Percentiles rank a stretch among this genome's conserved stretches.
Evolutionary conservation across 2,888 invertebrate species (phyloP).

Genomic region (Oxyscelio sp.): DNA sequence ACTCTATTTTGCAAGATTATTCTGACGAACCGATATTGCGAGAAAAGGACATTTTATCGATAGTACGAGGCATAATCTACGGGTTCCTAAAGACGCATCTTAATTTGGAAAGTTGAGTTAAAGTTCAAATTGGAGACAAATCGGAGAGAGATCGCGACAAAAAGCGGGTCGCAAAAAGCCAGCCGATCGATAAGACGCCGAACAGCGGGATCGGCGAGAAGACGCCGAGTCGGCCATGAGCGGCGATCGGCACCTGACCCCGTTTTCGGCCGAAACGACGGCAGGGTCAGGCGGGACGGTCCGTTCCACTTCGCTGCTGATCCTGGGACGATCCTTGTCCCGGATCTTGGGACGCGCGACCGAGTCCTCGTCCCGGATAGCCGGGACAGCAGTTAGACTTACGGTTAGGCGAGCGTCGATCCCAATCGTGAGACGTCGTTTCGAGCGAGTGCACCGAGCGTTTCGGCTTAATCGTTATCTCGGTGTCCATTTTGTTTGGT

Average conservation of each 20-base stretch:
- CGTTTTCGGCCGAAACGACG: constrained; percentile 71
- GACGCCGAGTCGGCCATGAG: constrained; percentile 36
- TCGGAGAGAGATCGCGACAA: background rate
- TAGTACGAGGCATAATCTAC: too few relatives aligned
- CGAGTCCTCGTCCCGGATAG: constrained; percentile 16
- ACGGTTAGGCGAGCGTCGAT: constrained; percentile 80
- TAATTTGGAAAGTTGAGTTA: background rate
- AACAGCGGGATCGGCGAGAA: constrained; percentile 10
- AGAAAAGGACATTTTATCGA: background rate
- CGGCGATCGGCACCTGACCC: constrained; percentile 75
- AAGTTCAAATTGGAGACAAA: constrained; percentile 15
- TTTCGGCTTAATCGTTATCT: constrained; percentile 87
- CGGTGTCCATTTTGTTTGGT: constrained; percentile 89
- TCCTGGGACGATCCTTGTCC: too few relatives aligned
- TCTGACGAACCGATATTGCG: too few relatives aligned
- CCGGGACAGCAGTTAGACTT: constrained; percentile 74
- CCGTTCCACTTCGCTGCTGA: too few relatives aligned
- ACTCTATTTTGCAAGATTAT: too few relatives aligned
- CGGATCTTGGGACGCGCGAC: too few relatives aligned
- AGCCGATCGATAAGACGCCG: constrained; percentile 29
- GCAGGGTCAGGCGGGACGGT: too few relatives aligned
- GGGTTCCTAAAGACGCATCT: too few relatives aligned
- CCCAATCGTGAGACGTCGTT: constrained; percentile 83
- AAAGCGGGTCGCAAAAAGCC: constrained; percentile 18
- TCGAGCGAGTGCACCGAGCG: constrained; percentile 82